Percentiles rank a stretch among this genome's conserved stretches.
Evolutionary conservation across 2,888 invertebrate species (phyloP).

Genomic region (Catonia carolina): DNA sequence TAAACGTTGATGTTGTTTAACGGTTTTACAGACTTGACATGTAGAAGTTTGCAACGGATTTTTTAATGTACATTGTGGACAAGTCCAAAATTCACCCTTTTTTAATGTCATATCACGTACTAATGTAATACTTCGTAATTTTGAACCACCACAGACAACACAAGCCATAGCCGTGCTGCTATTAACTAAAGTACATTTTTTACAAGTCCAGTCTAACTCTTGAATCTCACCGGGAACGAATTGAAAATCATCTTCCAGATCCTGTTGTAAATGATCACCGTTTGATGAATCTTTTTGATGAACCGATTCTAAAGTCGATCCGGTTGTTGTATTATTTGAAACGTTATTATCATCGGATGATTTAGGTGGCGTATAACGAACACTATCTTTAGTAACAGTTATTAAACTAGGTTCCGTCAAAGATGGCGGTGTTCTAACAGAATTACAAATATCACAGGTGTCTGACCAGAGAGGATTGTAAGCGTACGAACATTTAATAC

Average conservation of each 20-base stretch:
- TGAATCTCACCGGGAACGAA: constrained; percentile 33
- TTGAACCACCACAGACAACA: constrained; percentile 81
- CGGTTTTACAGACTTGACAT: constrained; percentile 73
- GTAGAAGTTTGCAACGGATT: constrained; percentile 60
- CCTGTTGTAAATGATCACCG: constrained; percentile 22
- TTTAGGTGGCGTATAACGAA: constrained; percentile 43
- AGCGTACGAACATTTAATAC: constrained; percentile 80
- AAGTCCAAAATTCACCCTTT: constrained; percentile 71
- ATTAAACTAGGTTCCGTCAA: constrained; percentile 60
- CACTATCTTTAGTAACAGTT: constrained; percentile 54
- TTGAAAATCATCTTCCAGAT: constrained; percentile 30
- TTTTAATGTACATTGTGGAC: constrained; percentile 72
- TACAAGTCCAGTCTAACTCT: constrained; percentile 67
- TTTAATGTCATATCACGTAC: constrained; percentile 61
- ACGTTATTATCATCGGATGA: constrained; percentile 17
- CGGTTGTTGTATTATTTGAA: not conserved
- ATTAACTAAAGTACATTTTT: constrained; percentile 82
- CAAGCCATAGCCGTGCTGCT: constrained; percentile 63
- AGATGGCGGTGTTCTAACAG: constrained; percentile 54
- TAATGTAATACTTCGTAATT: constrained; percentile 58
- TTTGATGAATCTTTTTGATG: not conserved
- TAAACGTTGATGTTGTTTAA: constrained; percentile 34
- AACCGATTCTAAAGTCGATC: too few species aligned
- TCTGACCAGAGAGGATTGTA: constrained; percentile 76
- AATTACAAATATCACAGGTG: constrained; percentile 76